Evolutionary conservation across 2,113 vertebrate species (phyloP), one percentile per base, ranked within the genome.

Genomic region (Hypomesus transpacificus): DNA sequence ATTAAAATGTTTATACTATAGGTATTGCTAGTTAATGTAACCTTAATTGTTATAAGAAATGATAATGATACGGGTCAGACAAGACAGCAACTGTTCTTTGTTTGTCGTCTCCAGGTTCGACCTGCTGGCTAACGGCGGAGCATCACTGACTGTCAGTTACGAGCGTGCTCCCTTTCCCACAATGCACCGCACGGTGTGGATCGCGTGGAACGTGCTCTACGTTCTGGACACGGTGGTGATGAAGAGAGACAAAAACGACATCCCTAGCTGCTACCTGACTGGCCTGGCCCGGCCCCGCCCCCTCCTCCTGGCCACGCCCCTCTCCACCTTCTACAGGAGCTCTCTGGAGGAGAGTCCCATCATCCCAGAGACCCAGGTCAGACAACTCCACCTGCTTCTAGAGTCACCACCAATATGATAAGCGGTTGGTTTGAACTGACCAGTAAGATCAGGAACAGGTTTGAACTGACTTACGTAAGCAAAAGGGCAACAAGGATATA

Each of bases 171-270:
- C 96, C 0, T 98, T 96, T 88, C 94, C 97, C 68, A 92, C 93
- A 1, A 89, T 95, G 83, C 92, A 93, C 76, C 95, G 94, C 73
- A 97, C 97, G 0, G 96, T 99, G 0, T 99, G 97, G 97, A 92
- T 98, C 74, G 95, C 97, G 0, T 98, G 96, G 96, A 96, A 94
- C 63, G 93, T 98, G 14, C 98, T 98, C 80, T 95, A 99, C 58
- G 96, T 98, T 77, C 97, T 98, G 95, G 96, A 98, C 74, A 97
- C 95, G 0, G 90, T 98, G n/a, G 95, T 99, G 86, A 98, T 98
- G 97, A 97, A 95, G 90, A 93, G 94, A 66, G 95, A 98, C 50
- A 93, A 96, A 82, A 98, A 97, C 56, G 93, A 98, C 88, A 97
- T 95, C 68, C 96, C 96, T 82, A 95, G 94, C 71, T 99, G 97